Conservation (phyloP, 2,888 invertebrate species). For the Dioctria rufipes region DNA sequence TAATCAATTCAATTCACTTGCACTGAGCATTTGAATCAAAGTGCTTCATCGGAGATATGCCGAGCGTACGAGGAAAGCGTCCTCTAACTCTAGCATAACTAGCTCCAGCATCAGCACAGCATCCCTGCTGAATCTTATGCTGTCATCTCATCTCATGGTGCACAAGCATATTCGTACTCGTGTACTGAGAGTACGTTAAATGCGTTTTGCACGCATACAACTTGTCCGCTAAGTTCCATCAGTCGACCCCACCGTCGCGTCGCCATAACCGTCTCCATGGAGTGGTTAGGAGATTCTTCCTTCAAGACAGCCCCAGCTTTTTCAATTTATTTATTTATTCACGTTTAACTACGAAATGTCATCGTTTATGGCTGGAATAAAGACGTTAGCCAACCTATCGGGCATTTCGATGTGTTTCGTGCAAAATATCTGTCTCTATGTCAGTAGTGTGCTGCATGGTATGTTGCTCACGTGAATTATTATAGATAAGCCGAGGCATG, state of each 20-base stretch:
- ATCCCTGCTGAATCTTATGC: constrained; percentile 44
- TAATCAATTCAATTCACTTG: constrained; percentile 51
- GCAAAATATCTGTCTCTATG: constrained; percentile 54
- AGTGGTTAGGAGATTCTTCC: too few species aligned
- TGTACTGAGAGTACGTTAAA: constrained; percentile 40
- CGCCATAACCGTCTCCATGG: background rate
- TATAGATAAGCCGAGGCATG: constrained; percentile 42
- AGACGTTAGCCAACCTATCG: constrained; percentile 51
- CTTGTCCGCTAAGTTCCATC: constrained; percentile 10
- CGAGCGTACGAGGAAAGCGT: background rate
- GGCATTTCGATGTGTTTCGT: constrained; percentile 35
- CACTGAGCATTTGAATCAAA: constrained; percentile 6
- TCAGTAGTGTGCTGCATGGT: constrained; percentile 47
- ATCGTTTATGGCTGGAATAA: constrained; percentile 56
- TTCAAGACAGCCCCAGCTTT: background rate
- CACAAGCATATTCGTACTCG: constrained; percentile 30
- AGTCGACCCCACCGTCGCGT: background rate
- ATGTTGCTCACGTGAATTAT: constrained; percentile 48
- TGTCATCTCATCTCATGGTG: constrained; percentile 48
- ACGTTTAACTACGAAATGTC: constrained; percentile 55
- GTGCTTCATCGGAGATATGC: too few species aligned
- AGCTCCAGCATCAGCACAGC: constrained; percentile 1
- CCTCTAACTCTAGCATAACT: background rate
- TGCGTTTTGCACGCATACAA: constrained; percentile 54
- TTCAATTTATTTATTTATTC: constrained; percentile 56